Percentiles rank a stretch among this genome's conserved stretches.
phyloP scores from a whole-genome alignment of 23 tunicate genomes.

The Styela clava region DNA sequence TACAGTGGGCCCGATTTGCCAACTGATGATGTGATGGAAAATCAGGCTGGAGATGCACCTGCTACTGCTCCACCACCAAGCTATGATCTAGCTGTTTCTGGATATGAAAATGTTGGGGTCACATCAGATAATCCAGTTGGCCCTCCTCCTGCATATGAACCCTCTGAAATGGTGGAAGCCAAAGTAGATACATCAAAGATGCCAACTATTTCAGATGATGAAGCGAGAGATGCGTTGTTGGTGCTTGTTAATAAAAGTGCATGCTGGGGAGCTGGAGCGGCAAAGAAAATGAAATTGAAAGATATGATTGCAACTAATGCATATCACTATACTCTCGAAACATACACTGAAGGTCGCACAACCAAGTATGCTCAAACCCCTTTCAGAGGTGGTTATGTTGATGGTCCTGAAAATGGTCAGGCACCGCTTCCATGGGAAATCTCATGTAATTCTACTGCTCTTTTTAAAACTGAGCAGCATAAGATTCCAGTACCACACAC shows the following conservation, averaged over 20 bases:
- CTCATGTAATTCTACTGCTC: slow-evolving; percentile 30
- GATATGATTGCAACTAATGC: slow-evolving; percentile 75
- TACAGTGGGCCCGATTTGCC: slow-evolving; percentile 37
- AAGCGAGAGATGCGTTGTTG: slow-evolving; percentile 74
- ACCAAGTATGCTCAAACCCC: slow-evolving; percentile 68
- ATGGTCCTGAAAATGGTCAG: slow-evolving; percentile 76
- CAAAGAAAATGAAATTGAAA: slow-evolving; percentile 63
- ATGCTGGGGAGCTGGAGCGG: slow-evolving; percentile 82
- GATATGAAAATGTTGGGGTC: slow-evolving; percentile 50
- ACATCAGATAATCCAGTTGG: slow-evolving; percentile 41
- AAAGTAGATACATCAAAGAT: background rate
- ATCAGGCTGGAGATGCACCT: slow-evolving; percentile 23
- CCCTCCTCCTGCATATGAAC: slow-evolving; percentile 65
- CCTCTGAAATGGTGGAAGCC: background rate
- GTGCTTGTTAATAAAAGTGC: slow-evolving; percentile 63
- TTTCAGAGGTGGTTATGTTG: slow-evolving; percentile 80
- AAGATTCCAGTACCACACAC: slow-evolving; percentile 86
- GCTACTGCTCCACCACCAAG: slow-evolving; percentile 23
- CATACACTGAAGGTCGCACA: slow-evolving; percentile 72
- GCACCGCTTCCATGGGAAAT: slow-evolving; percentile 92
- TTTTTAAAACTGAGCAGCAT: slow-evolving; percentile 49
- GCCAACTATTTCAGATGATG: slow-evolving; percentile 65
- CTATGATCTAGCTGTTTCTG: slow-evolving; percentile 41
- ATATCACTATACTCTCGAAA: slow-evolving; percentile 81
- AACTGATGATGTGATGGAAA: slow-evolving; percentile 56